Base-by-base conservation (phyloP, 2,113 vertebrate genomes). In the Riparia riparia region DNA sequence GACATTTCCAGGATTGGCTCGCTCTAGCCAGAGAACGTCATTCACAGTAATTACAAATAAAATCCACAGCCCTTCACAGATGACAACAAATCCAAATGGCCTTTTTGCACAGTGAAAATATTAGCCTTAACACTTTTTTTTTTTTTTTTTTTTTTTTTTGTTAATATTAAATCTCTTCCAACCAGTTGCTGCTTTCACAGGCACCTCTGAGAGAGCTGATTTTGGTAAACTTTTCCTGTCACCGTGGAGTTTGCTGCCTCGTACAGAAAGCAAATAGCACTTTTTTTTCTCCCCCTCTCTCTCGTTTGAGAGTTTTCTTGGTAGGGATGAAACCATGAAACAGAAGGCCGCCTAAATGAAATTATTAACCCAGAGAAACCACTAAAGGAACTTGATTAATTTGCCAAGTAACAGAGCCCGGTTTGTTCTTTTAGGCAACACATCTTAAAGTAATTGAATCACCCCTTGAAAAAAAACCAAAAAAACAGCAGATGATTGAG, bases 361-460 rank as follows among this genome's bases (percentile, higher is more conserved):
- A 97, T 96, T 96, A 97, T 96, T 96, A 96, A 95, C 95, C 95
- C 81, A 44, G 82, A 91, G 95, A 95, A 96, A 95, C 78, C 93
- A 91, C 93, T 71, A 73, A 88, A 95, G 89, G 94, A 95, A 90
- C 89, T 89, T 97, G 95, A 97, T 96, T 97, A 96, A 97, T 97
- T 94, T 96, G 95, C 86, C 78, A 57, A 86, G 86, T 87, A 94
- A 96, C 95, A 96, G 95, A 95, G 90, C 91, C 90, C 1, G 5
- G 91, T 90, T 92, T 97, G 94, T 96, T 97, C 95, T 97, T 95
- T 87, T 86, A 96, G 97, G 95, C 95, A 89, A 96, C 93, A 85
- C 92, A 95, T 96, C 96, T 95, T 95, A 91, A 95, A 95, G 93
- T 96, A 97, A 97, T 96, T 95, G 89, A 95, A 95, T 97, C 92